Percentiles rank a stretch among this genome's conserved stretches.
Conservation (phyloP, 2,888 invertebrate species). For the Drosophila hamatofila region DNA sequence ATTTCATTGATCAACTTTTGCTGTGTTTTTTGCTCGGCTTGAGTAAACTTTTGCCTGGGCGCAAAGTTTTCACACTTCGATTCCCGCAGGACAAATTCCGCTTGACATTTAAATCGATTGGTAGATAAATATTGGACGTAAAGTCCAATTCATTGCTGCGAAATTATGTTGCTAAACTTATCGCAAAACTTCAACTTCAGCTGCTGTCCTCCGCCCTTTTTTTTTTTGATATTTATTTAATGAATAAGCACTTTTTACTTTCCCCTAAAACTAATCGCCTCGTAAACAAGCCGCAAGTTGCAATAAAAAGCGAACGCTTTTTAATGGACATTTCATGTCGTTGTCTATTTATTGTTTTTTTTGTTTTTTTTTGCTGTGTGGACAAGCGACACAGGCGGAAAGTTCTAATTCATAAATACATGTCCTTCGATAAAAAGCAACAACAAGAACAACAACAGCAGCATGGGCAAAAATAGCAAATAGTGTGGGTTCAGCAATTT, state of each 20-base stretch:
- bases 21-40: conserved; percentile 17
- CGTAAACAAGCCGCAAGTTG: conserved; percentile 45
- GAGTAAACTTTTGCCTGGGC: conserved; percentile 43
- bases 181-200: conserved; percentile 41
- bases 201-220: neutral
- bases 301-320: conserved; percentile 20
- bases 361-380: conserved; percentile 23
- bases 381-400: conserved; percentile 32
- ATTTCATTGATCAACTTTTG: conserved; percentile 79
- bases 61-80: conserved; percentile 74
- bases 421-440: conserved; percentile 24
- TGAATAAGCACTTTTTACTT: conserved; percentile 61
- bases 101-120: conserved; percentile 77
- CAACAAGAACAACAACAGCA: neutral
- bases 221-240: conserved; percentile 39
- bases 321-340: conserved; percentile 60
- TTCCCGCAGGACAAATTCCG: conserved; percentile 70
- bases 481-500: conserved; percentile 27
- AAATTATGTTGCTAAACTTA: conserved; percentile 70
- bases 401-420: conserved; percentile 36
- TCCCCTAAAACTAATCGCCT: conserved; percentile 41
- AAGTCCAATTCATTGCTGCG: conserved; percentile 66
- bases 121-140: conserved; percentile 69
- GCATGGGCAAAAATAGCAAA: conserved; percentile 19
- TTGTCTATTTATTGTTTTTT: conserved; percentile 31